Evolutionary conservation across 2,797 vertebrate genomes (phyloP).

Genomic region (Eospalax fontanierii): DNA sequence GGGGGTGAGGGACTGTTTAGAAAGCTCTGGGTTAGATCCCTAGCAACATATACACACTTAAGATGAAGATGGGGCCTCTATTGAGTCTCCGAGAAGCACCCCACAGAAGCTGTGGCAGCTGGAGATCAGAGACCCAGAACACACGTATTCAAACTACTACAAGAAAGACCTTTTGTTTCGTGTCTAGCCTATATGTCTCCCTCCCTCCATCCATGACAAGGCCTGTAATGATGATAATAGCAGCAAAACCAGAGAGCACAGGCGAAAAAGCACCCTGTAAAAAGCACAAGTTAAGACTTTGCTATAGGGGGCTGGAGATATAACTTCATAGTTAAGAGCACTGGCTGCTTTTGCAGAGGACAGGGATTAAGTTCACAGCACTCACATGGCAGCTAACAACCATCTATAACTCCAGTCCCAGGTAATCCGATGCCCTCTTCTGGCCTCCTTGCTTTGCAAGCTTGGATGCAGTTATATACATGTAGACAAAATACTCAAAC

Average conservation of each 20-base stretch:
- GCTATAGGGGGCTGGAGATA: too few relatives aligned
- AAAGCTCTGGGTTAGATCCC: neutral
- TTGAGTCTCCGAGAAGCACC: neutral
- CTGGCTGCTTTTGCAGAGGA: too few relatives aligned
- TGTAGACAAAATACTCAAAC: too few relatives aligned
- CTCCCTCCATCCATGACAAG: conserved; percentile 3
- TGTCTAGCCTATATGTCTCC: neutral
- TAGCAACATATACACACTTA: neutral
- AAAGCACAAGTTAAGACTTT: neutral
- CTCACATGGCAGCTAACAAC: too few relatives aligned
- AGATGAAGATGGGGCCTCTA: neutral
- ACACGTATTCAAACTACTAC: neutral
- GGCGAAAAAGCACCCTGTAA: neutral
- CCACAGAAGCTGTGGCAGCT: neutral
- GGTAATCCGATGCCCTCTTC: too few relatives aligned
- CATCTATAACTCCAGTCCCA: too few relatives aligned
- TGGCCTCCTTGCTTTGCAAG: too few relatives aligned
- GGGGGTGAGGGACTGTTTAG: neutral
- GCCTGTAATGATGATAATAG: neutral
- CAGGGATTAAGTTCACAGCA: too few relatives aligned
- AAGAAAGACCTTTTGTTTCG: neutral
- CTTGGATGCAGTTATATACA: too few relatives aligned
- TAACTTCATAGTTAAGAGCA: too few relatives aligned
- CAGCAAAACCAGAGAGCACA: conserved; percentile 4
- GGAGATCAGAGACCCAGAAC: neutral